Evolutionary conservation across 1,140 invertebrate species (phyloP), one percentile per base, ranked within the genome.

Genomic region (Aradophagus sp.): DNA sequence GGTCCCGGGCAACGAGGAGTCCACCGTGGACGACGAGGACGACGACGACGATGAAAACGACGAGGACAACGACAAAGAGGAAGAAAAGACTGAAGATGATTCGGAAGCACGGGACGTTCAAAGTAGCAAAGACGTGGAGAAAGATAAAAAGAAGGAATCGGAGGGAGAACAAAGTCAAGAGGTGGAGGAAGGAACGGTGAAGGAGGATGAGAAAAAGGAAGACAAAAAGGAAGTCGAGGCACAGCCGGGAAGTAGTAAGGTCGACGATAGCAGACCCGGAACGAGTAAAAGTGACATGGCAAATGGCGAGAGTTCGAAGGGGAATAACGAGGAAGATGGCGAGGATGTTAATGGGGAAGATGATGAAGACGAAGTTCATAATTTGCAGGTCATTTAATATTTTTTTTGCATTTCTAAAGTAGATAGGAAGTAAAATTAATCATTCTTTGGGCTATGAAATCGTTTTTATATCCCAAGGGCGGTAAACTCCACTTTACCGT

Each of bases 1-100:
- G 31, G 84, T 94, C 17, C 89, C 91, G 58, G 88, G 86, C 63
- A 87, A 86, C 84, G 88, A 79, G 48, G 86, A 87, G 6, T 84
- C 86, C 11, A 23, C 48, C 7, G n/a, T 47, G 6, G 61, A 56
- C 0, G 44, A 66, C n/a, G n/a, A n/a, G n/a, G n/a, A n/a, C n/a
- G n/a, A n/a, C n/a, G n/a, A n/a, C n/a, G n/a, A n/a, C n/a, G n/a
- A n/a, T n/a, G n/a, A n/a, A n/a, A n/a, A n/a, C n/a, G n/a, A n/a
- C n/a, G n/a, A n/a, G n/a, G n/a, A n/a, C n/a, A n/a, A n/a, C n/a
- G 5, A 23, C 20, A 8, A 23, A 23, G 62, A 87, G 2, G 86
- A 87, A 71, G 86, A 82, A 16, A 87, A 85, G 56, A 83, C 84
- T 1, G 87, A 86, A 5, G 71, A 77, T 1, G 66, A 74, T 12